Conservation (phyloP, 2,888 invertebrate genomes). For the Drosophila ezoana region DNA sequence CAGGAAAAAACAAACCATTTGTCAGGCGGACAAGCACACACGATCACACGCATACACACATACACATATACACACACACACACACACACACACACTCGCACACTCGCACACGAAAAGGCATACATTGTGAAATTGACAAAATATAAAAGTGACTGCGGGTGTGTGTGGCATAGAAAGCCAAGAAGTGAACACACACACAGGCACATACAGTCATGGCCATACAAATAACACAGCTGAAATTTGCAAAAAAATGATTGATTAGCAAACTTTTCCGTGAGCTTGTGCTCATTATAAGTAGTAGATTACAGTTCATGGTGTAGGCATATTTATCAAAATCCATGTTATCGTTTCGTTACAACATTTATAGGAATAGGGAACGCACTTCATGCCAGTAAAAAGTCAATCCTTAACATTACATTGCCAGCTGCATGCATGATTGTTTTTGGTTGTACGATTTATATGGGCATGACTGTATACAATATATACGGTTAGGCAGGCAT, state of each 20-base stretch:
- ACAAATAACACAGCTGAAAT: not conserved
- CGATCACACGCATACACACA: constrained; percentile 6
- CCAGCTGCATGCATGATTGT: too few species aligned
- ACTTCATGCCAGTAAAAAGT: too few species aligned
- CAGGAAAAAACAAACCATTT: constrained; percentile 67
- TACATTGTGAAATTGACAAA: constrained; percentile 48
- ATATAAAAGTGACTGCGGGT: constrained; percentile 37
- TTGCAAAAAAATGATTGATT: too few species aligned
- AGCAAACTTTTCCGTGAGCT: too few species aligned
- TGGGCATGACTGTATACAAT: too few species aligned
- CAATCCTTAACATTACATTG: too few species aligned
- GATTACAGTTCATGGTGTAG: too few species aligned
- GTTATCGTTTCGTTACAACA: too few species aligned
- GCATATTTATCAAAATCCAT: too few species aligned
- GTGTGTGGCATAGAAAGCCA: constrained; percentile 33
- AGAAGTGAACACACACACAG: constrained; percentile 27
- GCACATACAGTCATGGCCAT: not conserved
- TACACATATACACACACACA: constrained; percentile 3
- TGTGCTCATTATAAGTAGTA: too few species aligned
- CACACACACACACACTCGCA: constrained; percentile 8
- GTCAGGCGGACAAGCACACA: constrained; percentile 43
- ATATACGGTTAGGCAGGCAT: constrained; percentile 32
- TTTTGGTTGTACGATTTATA: too few species aligned
- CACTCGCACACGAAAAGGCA: constrained; percentile 5
- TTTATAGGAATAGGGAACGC: too few species aligned